Evolutionary conservation across 2,113 vertebrate genomes (phyloP).

Genomic region (Centropus unirufus): DNA sequence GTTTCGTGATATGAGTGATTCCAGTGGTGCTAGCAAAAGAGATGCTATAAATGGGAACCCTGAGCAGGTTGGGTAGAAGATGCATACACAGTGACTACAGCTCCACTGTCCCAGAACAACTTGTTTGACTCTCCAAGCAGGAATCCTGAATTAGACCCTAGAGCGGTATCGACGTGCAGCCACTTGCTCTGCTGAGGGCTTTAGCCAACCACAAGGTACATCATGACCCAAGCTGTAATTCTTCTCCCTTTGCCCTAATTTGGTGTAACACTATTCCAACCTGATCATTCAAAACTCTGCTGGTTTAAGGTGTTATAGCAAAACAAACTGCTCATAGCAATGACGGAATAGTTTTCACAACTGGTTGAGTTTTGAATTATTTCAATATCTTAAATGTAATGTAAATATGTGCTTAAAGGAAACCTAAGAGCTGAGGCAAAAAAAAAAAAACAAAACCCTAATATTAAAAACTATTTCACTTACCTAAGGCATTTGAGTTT

Average conservation of each 20-base stretch:
- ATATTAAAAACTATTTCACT: not conserved
- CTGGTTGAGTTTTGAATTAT: not conserved
- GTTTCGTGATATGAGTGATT: not conserved
- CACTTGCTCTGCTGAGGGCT: not conserved
- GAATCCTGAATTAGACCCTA: not conserved
- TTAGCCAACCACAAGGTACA: fast-evolving
- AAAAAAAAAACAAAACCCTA: not conserved
- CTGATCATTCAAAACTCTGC: not conserved
- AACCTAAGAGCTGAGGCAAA: not conserved
- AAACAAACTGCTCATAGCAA: fast-evolving
- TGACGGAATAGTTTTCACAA: not conserved
- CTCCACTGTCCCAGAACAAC: not conserved
- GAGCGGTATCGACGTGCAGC: fast-evolving
- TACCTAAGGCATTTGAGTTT: not conserved
- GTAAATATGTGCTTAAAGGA: not conserved
- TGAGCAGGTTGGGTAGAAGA: not conserved
- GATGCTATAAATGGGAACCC: not conserved
- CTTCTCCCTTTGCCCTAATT: not conserved
- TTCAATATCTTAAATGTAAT: not conserved
- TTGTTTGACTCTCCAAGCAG: fast-evolving
- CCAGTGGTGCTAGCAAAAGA: not conserved
- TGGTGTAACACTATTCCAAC: fast-evolving
- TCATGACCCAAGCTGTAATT: not conserved
- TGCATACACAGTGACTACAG: too few species aligned
- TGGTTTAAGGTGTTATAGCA: not conserved